Conservation (phyloP, 2,888 invertebrate genomes). For the Leucoma salicis region DNA sequence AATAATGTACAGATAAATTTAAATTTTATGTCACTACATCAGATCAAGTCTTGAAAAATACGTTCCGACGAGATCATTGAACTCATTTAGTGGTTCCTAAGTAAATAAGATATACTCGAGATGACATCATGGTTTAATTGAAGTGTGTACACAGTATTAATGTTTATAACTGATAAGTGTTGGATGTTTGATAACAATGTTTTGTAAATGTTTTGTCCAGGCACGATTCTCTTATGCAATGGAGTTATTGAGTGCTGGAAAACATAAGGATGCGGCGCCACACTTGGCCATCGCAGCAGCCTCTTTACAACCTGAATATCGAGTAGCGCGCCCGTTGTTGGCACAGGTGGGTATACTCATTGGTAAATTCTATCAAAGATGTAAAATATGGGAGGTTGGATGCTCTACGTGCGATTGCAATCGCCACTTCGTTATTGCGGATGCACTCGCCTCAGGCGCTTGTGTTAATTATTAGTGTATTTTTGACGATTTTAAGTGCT, state of each 20-base stretch:
- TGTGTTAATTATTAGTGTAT: too few relatives aligned
- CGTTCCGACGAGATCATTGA: slow-evolving; percentile 23
- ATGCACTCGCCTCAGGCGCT: too few relatives aligned
- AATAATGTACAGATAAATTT: neutral
- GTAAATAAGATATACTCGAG: slow-evolving; percentile 4
- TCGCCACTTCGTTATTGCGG: too few relatives aligned
- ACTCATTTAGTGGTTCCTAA: slow-evolving; percentile 11
- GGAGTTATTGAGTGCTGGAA: slow-evolving; percentile 36
- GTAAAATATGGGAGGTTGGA: neutral
- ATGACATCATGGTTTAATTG: slow-evolving; percentile 9
- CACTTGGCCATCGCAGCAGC: slow-evolving; percentile 55
- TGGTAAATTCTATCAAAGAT: neutral
- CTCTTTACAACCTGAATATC: slow-evolving; percentile 23
- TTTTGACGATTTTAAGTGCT: too few relatives aligned
- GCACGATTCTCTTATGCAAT: slow-evolving; percentile 41
- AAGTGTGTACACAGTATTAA: neutral
- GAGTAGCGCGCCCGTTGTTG: slow-evolving; percentile 36
- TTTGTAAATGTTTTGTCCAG: slow-evolving; percentile 25
- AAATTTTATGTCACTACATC: neutral
- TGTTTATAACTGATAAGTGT: too few relatives aligned
- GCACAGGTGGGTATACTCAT: slow-evolving; percentile 26
- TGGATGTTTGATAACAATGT: neutral
- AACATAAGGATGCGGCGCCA: slow-evolving; percentile 46
- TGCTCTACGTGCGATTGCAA: too few relatives aligned
- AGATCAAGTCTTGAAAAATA: too few relatives aligned